A percentile compares a stretch with the other conserved stretches of the same genome.
These are phyloP conservation scores for Temnothorax ravouxi DNA, from an alignment of 2,888 invertebrate genomes.

Conservation along the genomic window DNA sequence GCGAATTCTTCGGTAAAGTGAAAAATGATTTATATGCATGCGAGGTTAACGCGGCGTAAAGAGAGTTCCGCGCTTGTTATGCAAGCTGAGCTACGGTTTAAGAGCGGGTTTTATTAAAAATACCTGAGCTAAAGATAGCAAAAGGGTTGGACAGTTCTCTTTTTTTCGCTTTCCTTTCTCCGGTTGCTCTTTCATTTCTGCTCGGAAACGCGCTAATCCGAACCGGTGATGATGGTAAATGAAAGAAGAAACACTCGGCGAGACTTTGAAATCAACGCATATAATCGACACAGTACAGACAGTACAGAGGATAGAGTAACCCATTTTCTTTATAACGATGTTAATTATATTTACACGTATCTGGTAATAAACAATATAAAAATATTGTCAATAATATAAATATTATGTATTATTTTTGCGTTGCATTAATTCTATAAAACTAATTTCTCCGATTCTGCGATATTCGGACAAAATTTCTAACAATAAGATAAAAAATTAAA, in stretches of 20 bases:
- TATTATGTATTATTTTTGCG: not conserved
- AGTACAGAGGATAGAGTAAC: not conserved
- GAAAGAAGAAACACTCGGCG: conserved; percentile 24
- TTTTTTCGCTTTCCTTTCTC: conserved; percentile 19
- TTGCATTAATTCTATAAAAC: not conserved
- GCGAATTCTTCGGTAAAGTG: conserved; percentile 41
- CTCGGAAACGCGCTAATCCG: conserved; percentile 32
- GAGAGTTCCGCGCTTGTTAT: conserved; percentile 50
- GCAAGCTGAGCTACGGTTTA: conserved; percentile 54
- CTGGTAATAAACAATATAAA: not conserved
- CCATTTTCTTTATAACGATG: not conserved
- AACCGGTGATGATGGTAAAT: conserved; percentile 28
- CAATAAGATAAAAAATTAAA: not conserved
- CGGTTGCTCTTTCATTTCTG: conserved; percentile 48
- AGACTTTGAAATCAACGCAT: conserved; percentile 27
- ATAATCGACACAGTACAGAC: not conserved
- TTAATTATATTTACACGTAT: not conserved
- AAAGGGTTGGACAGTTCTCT: not conserved
- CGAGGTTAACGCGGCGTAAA: conserved; percentile 49
- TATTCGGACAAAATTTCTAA: not conserved
- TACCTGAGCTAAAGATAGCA: conserved; percentile 38
- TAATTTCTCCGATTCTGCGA: not conserved
- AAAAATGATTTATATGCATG: conserved; percentile 52
- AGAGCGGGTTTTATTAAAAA: conserved; percentile 54
- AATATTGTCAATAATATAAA: not conserved